Percentiles rank a stretch among this genome's conserved stretches.
These are phyloP conservation scores for Percopsis transmontana DNA, from an alignment of 2,113 vertebrate genomes.

Conservation along the genomic window DNA sequence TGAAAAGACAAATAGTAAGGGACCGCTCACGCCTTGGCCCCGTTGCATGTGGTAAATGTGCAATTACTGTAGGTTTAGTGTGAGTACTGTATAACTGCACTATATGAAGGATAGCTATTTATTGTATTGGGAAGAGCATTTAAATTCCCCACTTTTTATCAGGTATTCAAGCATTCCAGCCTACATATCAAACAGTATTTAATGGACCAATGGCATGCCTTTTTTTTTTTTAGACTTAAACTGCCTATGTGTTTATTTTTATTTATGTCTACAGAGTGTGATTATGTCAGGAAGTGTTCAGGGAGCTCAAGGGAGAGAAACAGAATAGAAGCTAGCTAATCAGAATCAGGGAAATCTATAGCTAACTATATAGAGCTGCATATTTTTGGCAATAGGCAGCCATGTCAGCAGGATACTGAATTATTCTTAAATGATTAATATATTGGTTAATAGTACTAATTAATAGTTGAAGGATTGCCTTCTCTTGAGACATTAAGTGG, in stretches of 20 bases:
- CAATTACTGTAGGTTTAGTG: slow-evolving; percentile 81
- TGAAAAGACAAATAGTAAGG: slow-evolving; percentile 8
- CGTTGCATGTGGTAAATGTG: slow-evolving; percentile 74
- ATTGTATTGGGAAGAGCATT: slow-evolving; percentile 72
- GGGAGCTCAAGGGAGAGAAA: slow-evolving; percentile 43
- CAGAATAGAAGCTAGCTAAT: slow-evolving; percentile 46
- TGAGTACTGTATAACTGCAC: slow-evolving; percentile 77
- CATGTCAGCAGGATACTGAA: slow-evolving; percentile 31
- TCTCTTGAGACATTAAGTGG: slow-evolving; percentile 36
- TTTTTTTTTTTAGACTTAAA: slow-evolving; percentile 48
- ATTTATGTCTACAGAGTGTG: slow-evolving; percentile 56
- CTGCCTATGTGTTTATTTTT: slow-evolving; percentile 60
- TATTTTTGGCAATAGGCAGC: slow-evolving; percentile 25
- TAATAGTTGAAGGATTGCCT: slow-evolving; percentile 48
- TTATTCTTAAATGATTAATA: slow-evolving; percentile 70
- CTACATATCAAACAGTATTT: slow-evolving; percentile 72
- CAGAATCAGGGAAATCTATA: slow-evolving; percentile 45
- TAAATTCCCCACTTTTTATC: slow-evolving; percentile 70
- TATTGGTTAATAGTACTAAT: slow-evolving; percentile 62
- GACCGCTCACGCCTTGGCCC: slow-evolving; percentile 40
- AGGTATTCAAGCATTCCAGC: slow-evolving; percentile 81
- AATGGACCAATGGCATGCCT: slow-evolving; percentile 73
- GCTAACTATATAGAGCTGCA: slow-evolving; percentile 24
- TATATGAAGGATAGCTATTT: slow-evolving; percentile 78
- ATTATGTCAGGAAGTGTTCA: slow-evolving; percentile 57